Percentiles rank a stretch among this genome's conserved stretches.
Conservation (phyloP, 2,888 invertebrate species). For the Operophtera brumata region DNA sequence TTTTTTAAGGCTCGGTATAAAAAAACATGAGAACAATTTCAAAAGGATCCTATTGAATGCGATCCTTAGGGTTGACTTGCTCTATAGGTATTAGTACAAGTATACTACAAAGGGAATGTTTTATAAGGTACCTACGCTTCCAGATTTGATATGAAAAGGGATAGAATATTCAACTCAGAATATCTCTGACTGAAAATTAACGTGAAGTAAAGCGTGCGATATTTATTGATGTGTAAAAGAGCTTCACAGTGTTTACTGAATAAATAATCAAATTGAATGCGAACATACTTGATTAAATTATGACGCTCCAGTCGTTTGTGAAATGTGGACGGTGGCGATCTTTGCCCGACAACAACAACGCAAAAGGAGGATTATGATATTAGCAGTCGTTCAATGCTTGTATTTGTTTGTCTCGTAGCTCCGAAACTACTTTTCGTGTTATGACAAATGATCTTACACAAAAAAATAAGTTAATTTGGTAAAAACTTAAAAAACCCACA, state of each 20-base stretch:
- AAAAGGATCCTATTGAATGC: not conserved
- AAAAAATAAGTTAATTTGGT: too few species aligned
- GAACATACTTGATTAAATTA: conserved; percentile 27
- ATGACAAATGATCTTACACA: too few species aligned
- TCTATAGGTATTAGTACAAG: conserved; percentile 16
- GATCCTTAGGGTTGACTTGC: conserved; percentile 9
- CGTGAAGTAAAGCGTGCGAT: conserved; percentile 20
- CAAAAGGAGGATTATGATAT: not conserved
- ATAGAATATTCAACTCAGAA: conserved; percentile 24
- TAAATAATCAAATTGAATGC: conserved; percentile 34
- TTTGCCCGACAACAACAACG: not conserved
- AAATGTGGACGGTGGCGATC: conserved; percentile 13
- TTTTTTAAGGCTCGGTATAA: not conserved
- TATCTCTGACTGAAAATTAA: conserved; percentile 24
- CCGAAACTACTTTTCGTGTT: too few species aligned
- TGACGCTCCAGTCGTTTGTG: conserved; percentile 13
- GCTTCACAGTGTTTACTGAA: conserved; percentile 31
- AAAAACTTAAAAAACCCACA: too few species aligned
- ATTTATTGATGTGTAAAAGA: conserved; percentile 33
- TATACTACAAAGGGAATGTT: conserved; percentile 21
- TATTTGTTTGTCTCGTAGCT: too few species aligned
- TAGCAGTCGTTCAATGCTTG: too few species aligned
- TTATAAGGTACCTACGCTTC: conserved; percentile 18
- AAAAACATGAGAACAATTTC: not conserved
- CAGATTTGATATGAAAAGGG: conserved; percentile 16